These are phyloP conservation scores for Pao palembangensis DNA, from an alignment of 2,113 vertebrate genomes.

Conservation along the genomic window DNA sequence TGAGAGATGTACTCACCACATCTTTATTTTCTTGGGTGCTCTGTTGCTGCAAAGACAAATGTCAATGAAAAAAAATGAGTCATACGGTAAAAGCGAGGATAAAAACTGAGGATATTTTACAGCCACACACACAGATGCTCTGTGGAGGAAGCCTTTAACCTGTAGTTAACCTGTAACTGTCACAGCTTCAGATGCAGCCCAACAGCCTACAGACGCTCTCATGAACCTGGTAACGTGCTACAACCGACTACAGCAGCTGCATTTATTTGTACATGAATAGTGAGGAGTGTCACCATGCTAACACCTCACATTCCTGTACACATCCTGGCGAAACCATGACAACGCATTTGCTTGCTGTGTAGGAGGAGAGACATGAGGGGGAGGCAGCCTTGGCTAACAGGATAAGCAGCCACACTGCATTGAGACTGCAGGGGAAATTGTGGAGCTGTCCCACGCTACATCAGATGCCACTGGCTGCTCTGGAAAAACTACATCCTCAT, in stretches of 20 bases:
- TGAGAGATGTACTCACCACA: slow-evolving; percentile 59
- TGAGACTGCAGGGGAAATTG: slow-evolving; percentile 41
- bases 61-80: slow-evolving; percentile 13
- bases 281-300: slow-evolving; percentile 12
- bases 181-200: slow-evolving; percentile 8
- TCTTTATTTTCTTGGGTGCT: slow-evolving; percentile 63
- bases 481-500: slow-evolving; percentile 25
- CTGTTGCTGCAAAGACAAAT: slow-evolving; percentile 57
- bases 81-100: neutral
- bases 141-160: neutral
- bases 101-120: neutral
- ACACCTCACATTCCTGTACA: slow-evolving; percentile 43
- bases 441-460: slow-evolving; percentile 31
- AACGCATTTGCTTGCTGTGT: slow-evolving; percentile 47
- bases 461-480: slow-evolving; percentile 15
- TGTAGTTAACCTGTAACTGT: neutral
- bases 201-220: slow-evolving; percentile 32
- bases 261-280: neutral
- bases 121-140: neutral
- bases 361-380: slow-evolving; percentile 18
- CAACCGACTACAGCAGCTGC: neutral
- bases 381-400: slow-evolving; percentile 36
- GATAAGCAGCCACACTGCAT: slow-evolving; percentile 40
- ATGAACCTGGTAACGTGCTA: slow-evolving; percentile 20
- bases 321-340: slow-evolving; percentile 55